These are phyloP conservation scores for Lagocephalus sceleratus DNA, from an alignment of 2,797 vertebrate genomes.

Conservation along the genomic window DNA sequence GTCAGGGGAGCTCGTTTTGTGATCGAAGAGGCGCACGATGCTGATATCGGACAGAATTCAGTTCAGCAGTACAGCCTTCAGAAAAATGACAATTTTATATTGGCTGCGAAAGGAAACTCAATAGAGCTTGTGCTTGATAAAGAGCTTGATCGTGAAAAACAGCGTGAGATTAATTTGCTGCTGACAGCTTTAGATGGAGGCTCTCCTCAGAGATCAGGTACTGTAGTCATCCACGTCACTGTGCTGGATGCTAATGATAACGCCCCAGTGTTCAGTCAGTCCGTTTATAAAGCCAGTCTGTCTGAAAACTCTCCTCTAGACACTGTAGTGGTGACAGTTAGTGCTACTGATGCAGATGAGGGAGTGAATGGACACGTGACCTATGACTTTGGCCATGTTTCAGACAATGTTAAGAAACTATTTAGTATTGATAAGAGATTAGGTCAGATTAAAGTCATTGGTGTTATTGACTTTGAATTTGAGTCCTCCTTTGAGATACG, in stretches of 20 bases:
- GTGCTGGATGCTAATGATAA: slow-evolving; percentile 72
- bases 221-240: slow-evolving; percentile 58
- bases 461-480: slow-evolving; percentile 51
- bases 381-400: slow-evolving; percentile 48
- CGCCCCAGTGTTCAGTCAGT: slow-evolving; percentile 33
- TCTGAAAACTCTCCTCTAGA: slow-evolving; percentile 34
- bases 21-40: slow-evolving; percentile 69
- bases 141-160: slow-evolving; percentile 57
- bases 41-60: slow-evolving; percentile 65
- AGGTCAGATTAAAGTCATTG: slow-evolving; percentile 35
- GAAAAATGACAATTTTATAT: slow-evolving; percentile 60
- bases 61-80: slow-evolving; percentile 70
- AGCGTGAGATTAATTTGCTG: slow-evolving; percentile 41
- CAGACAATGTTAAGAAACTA: slow-evolving; percentile 13
- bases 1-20: slow-evolving; percentile 21
- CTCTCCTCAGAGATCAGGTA: slow-evolving; percentile 48
- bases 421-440: slow-evolving; percentile 34
- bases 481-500: too few species aligned
- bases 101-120: slow-evolving; percentile 26
- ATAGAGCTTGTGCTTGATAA: slow-evolving; percentile 63
- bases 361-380: slow-evolving; percentile 64
- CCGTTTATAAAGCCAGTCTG: slow-evolving; percentile 49
- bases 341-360: slow-evolving; percentile 48
- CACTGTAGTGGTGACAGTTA: slow-evolving; percentile 47
- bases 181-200: slow-evolving; percentile 68